Evolutionary conservation across 2,797 vertebrate species (phyloP).

Genomic region (Onychomys arenicola): DNA sequence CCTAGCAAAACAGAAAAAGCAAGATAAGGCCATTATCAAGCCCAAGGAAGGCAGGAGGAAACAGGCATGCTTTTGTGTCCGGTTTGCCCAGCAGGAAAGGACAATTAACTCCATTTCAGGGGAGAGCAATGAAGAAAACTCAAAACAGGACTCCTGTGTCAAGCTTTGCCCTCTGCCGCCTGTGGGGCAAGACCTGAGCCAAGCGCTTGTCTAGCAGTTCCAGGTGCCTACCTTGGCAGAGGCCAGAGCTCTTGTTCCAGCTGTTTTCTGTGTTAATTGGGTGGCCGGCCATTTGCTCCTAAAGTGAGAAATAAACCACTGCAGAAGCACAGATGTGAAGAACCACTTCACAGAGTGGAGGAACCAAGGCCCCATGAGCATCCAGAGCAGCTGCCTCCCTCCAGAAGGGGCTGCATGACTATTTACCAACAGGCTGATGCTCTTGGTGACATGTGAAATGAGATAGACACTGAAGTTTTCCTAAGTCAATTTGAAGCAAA

Average conservation of each 20-base stretch:
- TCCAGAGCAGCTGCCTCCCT: background rate
- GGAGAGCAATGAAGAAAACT: constrained; percentile 16
- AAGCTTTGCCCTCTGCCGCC: background rate
- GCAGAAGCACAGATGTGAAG: background rate
- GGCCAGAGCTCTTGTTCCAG: background rate
- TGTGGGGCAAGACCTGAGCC: background rate
- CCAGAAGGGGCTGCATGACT: background rate
- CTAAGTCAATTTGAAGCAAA: constrained; percentile 42
- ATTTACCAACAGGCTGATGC: constrained; percentile 21
- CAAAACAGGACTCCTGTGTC: background rate
- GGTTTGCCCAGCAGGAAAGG: constrained; percentile 48
- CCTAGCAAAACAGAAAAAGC: constrained; percentile 42
- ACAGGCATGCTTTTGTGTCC: constrained; percentile 14
- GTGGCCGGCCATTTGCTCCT: background rate
- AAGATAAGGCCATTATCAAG: constrained; percentile 60
- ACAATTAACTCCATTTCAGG: constrained; percentile 44
- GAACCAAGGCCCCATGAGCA: background rate
- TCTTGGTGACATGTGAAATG: background rate
- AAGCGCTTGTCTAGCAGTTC: background rate
- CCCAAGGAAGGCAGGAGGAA: background rate
- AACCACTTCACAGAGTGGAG: background rate
- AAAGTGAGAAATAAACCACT: constrained; percentile 54
- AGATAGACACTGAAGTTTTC: constrained; percentile 21
- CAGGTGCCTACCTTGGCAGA: background rate
- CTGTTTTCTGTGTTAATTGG: constrained; percentile 46